phyloP scores from a whole-genome alignment of 1,140 invertebrate genomes.

The Arion vulgaris region DNA sequence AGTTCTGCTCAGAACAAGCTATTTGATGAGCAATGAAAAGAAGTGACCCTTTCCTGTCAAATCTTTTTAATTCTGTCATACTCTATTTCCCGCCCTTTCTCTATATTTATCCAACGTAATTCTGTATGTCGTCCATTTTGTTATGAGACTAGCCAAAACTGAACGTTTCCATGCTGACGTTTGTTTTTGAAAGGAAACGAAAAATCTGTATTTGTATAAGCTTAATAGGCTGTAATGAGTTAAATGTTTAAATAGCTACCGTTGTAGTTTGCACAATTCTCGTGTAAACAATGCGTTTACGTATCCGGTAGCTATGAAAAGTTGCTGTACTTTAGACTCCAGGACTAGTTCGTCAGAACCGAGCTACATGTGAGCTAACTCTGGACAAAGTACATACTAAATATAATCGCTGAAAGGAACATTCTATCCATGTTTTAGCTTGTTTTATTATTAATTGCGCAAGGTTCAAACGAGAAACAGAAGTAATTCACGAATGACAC shows the following conservation, averaged over 20 bases:
- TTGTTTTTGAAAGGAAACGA: not conserved
- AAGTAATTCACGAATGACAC: not conserved
- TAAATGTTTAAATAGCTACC: conserved; percentile 1
- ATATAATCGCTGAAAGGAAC: not conserved
- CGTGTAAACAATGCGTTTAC: not conserved
- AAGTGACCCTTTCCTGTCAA: no score
- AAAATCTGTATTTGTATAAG: not conserved
- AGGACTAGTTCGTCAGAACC: not conserved
- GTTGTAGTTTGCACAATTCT: not conserved
- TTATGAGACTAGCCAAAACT: no score
- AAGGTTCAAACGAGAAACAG: not conserved
- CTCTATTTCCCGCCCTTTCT: no score
- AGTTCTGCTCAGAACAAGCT: no score
- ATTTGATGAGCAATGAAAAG: no score
- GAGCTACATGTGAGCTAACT: not conserved
- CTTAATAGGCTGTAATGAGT: not conserved
- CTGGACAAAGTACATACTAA: not conserved
- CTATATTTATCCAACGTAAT: no score
- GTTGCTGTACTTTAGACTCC: not conserved
- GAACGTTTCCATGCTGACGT: no score
- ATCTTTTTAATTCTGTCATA: no score
- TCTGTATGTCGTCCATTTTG: no score
- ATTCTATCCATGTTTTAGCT: not conserved
- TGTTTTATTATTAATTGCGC: not conserved
- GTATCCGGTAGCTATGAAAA: not conserved